Evolutionary conservation across 2,888 invertebrate species (phyloP).

Genomic region (Rapana venosa): DNA sequence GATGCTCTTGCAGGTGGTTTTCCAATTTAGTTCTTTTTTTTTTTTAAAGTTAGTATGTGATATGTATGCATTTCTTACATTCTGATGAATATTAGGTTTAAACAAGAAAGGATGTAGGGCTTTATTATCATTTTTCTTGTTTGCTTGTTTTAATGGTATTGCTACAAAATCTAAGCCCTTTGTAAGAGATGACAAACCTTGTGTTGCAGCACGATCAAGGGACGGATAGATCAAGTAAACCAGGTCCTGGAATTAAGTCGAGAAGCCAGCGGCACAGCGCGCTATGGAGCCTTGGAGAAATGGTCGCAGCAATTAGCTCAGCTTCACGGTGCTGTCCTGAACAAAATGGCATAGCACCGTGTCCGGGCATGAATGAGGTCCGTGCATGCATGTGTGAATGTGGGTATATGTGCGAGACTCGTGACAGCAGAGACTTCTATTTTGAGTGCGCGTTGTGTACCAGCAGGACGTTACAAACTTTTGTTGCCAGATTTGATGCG

Average conservation of each 20-base stretch:
- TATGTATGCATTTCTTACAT: too few species aligned
- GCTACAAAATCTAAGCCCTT: too few species aligned
- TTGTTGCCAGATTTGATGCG: neutral
- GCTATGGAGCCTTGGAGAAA: constrained; percentile 95
- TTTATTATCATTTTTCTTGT: neutral
- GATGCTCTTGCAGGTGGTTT: too few species aligned
- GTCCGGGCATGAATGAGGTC: neutral
- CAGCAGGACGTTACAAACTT: neutral
- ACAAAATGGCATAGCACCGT: constrained; percentile 88
- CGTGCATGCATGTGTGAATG: neutral
- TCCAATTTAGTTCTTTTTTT: neutral
- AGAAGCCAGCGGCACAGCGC: constrained; percentile 85
- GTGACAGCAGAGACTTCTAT: neutral
- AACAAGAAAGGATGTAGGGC: too few species aligned
- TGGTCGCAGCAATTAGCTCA: constrained; percentile 95
- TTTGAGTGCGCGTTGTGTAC: neutral
- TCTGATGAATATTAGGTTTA: too few species aligned
- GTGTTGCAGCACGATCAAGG: constrained; percentile 80
- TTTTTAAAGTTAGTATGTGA: neutral
- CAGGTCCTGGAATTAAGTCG: constrained; percentile 91
- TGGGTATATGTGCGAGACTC: neutral
- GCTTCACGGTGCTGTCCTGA: constrained; percentile 92
- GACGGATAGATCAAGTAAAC: constrained; percentile 88
- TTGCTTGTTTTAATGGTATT: too few species aligned
- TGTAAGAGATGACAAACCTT: too few species aligned